A percentile compares a stretch with the other conserved stretches of the same genome.
These are phyloP conservation scores for Eubasilissa regina DNA, from an alignment of 1,140 invertebrate species.

Conservation along the genomic window DNA sequence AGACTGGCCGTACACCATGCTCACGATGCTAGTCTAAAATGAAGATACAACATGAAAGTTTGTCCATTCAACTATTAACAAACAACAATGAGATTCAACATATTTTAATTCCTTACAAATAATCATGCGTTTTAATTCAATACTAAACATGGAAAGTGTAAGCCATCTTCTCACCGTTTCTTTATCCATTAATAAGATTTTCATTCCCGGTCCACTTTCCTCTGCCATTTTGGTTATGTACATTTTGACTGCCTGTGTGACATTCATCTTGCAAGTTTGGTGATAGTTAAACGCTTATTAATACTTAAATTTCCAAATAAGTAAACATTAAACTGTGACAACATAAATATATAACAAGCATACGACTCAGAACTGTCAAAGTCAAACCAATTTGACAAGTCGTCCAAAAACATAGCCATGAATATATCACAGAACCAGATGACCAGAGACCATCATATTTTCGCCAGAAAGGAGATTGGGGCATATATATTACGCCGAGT, in stretches of 20 bases:
- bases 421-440: too few species aligned
- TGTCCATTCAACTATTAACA: not conserved
- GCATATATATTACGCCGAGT: too few species aligned
- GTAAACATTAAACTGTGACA: too few species aligned
- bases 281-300: not conserved
- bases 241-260: slow-evolving; percentile 91
- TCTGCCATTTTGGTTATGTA: slow-evolving; percentile 99
- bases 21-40: slow-evolving; percentile 94
- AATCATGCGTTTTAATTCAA: not conserved
- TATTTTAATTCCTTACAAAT: not conserved
- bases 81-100: too few species aligned
- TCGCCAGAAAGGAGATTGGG: too few species aligned
- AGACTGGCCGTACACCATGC: slow-evolving; percentile 97
- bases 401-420: too few species aligned
- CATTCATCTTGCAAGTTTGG: slow-evolving; percentile 84
- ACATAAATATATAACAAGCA: too few species aligned
- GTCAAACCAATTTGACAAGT: too few species aligned
- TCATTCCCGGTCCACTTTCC: slow-evolving; percentile 98
- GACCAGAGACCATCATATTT: too few species aligned
- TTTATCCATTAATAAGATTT: slow-evolving; percentile 98
- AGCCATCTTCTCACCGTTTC: slow-evolving; percentile 82
- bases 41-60: not conserved
- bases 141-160: not conserved
- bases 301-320: too few species aligned
- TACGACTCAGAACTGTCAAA: too few species aligned